Base-by-base conservation (phyloP, 2,113 vertebrate genomes). In the Rhea pennata region DNA sequence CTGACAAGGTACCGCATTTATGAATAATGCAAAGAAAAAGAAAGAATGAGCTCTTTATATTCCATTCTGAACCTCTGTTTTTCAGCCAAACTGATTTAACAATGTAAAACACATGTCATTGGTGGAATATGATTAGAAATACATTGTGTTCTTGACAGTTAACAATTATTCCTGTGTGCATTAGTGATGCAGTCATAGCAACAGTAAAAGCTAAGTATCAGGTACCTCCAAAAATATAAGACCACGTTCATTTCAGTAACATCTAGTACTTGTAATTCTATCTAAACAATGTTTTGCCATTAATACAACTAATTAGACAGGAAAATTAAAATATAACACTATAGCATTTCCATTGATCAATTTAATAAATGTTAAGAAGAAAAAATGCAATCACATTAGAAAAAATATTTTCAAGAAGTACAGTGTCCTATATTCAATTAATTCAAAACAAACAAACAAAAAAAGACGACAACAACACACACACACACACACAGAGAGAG, bases 11-110 rank as follows among this genome's bases (percentile, higher is more conserved):
- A 91, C 81, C 93, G 74, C 58, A 65, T 87, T 97, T 96, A 98
- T 98, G 97, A 98, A 98, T 98, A 98, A 98, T 98, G 97, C 94
- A 98, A 97, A 94, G 65, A 58, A 96, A 80, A 62, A 48, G 67
- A 97, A 96, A 96, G 92, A 97, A 98, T 67, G 5, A 62, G 92
- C 73, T 95, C 97, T 98, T 98, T 97, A 91, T 90, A 96, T 97
- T 98, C 92, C 36, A 70, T 97, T 96, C 93, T 92, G 76, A 97
- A 92, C 73, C 88, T 96, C 91, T 95, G 87, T 95, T 97, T 98
- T 97, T 92, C 95, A 97, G 89, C 85, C 86, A 92, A 88, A 94
- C 97, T 97, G 91, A 97, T 96, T 97, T 98, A 97, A 97, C 97
- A 97, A 95, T 97, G 91, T 95, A 97, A 98, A 98, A 98, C 95